A percentile compares a stretch with the other conserved stretches of the same genome.
Evolutionary conservation across 2,797 vertebrate species (phyloP).

Genomic region (Tolypeutes matacus): DNA sequence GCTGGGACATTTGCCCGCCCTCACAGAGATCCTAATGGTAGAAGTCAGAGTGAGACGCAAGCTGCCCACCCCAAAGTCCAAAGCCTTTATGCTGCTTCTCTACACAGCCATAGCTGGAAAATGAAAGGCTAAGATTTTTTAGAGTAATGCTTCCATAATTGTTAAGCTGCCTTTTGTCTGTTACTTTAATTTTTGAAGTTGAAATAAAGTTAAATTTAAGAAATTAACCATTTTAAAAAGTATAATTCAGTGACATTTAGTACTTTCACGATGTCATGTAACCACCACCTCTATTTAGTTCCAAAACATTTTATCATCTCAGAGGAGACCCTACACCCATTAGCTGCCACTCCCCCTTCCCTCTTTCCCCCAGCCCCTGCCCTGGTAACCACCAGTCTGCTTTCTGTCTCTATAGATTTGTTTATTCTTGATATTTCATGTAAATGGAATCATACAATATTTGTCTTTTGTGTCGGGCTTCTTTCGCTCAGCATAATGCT

Average conservation of each 20-base stretch:
- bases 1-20: too few species aligned
- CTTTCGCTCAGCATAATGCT: too few species aligned
- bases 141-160: too few species aligned
- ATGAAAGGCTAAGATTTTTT: neutral
- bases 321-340: fast-evolving
- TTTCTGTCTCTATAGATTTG: too few species aligned
- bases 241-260: neutral
- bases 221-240: neutral
- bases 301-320: neutral
- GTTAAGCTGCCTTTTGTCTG: too few species aligned
- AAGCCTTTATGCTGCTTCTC: neutral
- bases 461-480: too few species aligned
- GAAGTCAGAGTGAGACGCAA: too few species aligned
- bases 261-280: fast-evolving
- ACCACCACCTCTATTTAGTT: too few species aligned
- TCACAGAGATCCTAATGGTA: fast-evolving
- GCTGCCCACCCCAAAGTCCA: neutral
- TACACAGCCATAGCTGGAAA: neutral
- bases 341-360: too few species aligned
- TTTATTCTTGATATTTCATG: too few species aligned
- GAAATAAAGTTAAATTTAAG: neutral
- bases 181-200: too few species aligned
- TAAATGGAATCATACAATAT: too few species aligned
- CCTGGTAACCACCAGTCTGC: neutral
- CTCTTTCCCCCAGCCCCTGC: fast-evolving